Evolutionary conservation across 1,140 invertebrate species (phyloP).

Genomic region (Sycophaga agraensis): DNA sequence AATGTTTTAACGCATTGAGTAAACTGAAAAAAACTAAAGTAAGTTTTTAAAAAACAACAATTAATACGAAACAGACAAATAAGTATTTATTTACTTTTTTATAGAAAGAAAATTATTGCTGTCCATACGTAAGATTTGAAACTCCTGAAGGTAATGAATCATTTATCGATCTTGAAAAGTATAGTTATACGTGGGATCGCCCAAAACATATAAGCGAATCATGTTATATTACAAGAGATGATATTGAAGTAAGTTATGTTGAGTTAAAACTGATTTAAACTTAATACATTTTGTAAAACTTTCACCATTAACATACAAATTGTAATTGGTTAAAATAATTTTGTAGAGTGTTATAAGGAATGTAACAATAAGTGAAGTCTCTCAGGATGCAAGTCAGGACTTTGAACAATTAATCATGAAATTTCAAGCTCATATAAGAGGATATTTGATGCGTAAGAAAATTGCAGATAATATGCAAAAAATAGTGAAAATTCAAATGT

Average conservation of each 20-base stretch:
- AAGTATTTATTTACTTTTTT: constrained; percentile 12
- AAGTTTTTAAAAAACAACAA: constrained; percentile 16
- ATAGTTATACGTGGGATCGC: constrained; percentile 48
- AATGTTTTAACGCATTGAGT: constrained; percentile 39
- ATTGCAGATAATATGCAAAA: constrained; percentile 58
- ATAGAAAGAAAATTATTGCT: constrained; percentile 38
- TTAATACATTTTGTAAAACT: too few relatives aligned
- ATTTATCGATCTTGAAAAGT: constrained; percentile 48
- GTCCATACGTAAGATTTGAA: constrained; percentile 42
- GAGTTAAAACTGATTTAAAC: too few relatives aligned
- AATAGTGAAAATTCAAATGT: constrained; percentile 68
- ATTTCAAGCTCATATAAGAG: constrained; percentile 67
- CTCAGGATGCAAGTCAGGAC: constrained; percentile 17
- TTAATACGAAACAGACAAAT: background rate
- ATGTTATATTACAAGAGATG: constrained; percentile 41
- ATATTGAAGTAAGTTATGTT: constrained; percentile 41
- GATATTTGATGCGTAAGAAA: constrained; percentile 64
- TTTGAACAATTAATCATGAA: constrained; percentile 50
- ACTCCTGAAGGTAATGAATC: constrained; percentile 42
- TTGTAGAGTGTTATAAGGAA: constrained; percentile 50
- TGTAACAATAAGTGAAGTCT: constrained; percentile 51
- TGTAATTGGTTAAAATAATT: constrained; percentile 10
- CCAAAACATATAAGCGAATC: constrained; percentile 41
- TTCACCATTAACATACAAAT: too few relatives aligned
- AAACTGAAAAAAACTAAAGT: constrained; percentile 40